phyloP scores from a whole-genome alignment of 35 echinoderm and acorn worm species.

The Strongylocentrotus purpuratus region DNA sequence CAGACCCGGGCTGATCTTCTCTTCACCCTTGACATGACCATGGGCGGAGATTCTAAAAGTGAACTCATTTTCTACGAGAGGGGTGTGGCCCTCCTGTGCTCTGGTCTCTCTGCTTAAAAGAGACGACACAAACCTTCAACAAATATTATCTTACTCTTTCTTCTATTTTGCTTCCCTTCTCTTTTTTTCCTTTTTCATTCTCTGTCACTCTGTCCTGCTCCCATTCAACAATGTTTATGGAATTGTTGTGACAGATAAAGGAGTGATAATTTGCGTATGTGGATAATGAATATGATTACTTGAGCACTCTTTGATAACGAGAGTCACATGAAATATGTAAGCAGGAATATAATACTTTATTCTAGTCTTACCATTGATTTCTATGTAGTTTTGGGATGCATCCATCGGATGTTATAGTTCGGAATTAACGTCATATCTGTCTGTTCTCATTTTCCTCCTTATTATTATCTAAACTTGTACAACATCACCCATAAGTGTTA shows the following conservation, averaged over 20 bases:
- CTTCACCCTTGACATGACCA: slow-evolving; percentile 87
- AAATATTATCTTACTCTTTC: not conserved
- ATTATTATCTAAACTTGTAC: not conserved
- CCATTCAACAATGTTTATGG: not conserved
- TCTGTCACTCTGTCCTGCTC: not conserved
- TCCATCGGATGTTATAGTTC: not conserved
- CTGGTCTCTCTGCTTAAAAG: slow-evolving; percentile 80
- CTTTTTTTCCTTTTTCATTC: not conserved
- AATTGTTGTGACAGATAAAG: too few species aligned
- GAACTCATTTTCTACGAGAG: slow-evolving; percentile 95
- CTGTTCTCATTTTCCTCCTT: not conserved
- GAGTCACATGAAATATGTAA: too few species aligned
- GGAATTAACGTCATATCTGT: not conserved
- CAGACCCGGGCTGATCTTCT: slow-evolving; percentile 96
- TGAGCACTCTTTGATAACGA: too few species aligned
- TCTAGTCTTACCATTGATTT: too few species aligned
- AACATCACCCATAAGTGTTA: not conserved
- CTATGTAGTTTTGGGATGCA: not conserved
- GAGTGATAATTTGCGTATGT: too few species aligned
- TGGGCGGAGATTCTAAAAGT: slow-evolving; percentile 42
- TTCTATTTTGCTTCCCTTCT: not conserved
- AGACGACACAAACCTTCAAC: not conserved
- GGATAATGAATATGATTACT: too few species aligned
- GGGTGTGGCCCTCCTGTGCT: slow-evolving; percentile 88
- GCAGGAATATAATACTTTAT: too few species aligned